Base-by-base conservation (phyloP, 2,888 invertebrate genomes). In the Baccha elongata region DNA sequence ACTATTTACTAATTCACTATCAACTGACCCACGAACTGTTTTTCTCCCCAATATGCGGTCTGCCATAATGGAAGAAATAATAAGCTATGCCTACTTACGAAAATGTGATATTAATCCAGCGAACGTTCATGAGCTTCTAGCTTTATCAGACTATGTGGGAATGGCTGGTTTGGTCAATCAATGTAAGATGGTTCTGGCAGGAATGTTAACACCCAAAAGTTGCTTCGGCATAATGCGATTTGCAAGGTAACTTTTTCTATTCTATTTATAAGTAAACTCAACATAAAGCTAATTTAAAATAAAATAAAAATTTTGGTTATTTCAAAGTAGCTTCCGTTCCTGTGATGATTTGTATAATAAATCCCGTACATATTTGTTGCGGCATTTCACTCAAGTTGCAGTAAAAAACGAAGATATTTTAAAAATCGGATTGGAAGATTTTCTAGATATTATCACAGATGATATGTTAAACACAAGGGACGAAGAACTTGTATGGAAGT, bases 401-500 rank as follows among this genome's bases (percentile, higher is more conserved):
- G 92, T 92, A 44, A 93, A 93, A 86, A 96, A 95, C 88, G 93
- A 93, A 35, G 96, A 97, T 88, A 93, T 97, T 84, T 91, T 96
- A 32, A 92, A 94, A 84, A 90, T 97, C 78, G 92, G 94, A 5
- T 91, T 95, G 23, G 93, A 94, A 13, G 96, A 97, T 88, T 91
- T 98, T 23, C 93, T 93, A 78, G 93, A 93, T 67, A 93, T 98
- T 60, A 94, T 97, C 83, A 93, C 95, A 52, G 95, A 95, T 62
- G 97, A 97, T 87, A 95, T 96, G 88, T 91, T 98, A 32, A 97
- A 97, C 88, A 96, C 96, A 0, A 95, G 96, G 86, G 96, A 94
- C 87, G 98, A 98, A 89, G 97, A 96, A 89, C 93, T 93, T 0
- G 96, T 96, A 0, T 97, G 97, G 97, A 96, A 96, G 87, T 92